Conservation (phyloP, 1,140 invertebrate species). For the Procambarus virginalis region DNA sequence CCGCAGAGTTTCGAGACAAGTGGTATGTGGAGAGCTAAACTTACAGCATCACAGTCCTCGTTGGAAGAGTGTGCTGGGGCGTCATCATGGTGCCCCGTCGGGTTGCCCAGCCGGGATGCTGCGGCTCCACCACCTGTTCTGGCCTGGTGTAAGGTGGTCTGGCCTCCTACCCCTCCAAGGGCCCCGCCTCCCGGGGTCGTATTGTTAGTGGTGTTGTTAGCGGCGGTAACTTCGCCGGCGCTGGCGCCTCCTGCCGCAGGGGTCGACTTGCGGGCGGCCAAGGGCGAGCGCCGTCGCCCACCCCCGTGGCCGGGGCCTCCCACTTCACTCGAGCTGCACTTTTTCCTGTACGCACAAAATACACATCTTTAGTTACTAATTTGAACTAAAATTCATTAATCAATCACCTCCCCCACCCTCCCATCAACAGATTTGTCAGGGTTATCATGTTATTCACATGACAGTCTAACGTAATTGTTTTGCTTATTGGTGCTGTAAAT, state of each 20-base stretch:
- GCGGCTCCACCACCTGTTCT: background rate
- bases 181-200: background rate
- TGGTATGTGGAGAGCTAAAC: background rate
- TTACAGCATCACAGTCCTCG: constrained; percentile 51
- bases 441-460: too few relatives aligned
- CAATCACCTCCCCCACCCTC: too few relatives aligned
- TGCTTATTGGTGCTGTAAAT: too few relatives aligned
- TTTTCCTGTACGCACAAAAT: constrained; percentile 32
- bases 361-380: too few relatives aligned
- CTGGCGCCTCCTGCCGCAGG: background rate
- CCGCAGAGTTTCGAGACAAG: too few relatives aligned
- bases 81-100: constrained; percentile 27
- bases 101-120: constrained; percentile 2
- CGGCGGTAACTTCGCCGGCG: background rate
- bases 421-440: too few relatives aligned
- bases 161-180: background rate
- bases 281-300: constrained; percentile 33
- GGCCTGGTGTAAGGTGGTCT: constrained; percentile 3
- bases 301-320: constrained; percentile 33
- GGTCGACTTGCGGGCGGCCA: constrained; percentile 53
- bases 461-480: too few relatives aligned
- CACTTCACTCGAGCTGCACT: constrained; percentile 42
- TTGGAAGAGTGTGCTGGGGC: constrained; percentile 27
- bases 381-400: too few relatives aligned
- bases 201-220: background rate